phyloP scores from a whole-genome alignment of 2,113 vertebrate species.

The Trematomus loennbergii region DNA sequence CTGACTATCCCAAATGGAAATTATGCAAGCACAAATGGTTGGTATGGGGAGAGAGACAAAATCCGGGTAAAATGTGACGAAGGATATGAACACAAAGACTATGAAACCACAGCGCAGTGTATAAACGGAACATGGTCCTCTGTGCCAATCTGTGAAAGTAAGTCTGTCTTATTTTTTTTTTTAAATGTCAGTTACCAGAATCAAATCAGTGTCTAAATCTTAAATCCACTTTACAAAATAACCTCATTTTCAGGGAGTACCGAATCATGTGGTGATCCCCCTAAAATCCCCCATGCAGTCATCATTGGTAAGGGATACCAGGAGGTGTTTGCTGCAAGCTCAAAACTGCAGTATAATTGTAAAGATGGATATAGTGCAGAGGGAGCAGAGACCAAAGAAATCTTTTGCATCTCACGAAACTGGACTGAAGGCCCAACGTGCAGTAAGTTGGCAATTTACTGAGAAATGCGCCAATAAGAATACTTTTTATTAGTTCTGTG shows the following conservation, averaged over 20 bases:
- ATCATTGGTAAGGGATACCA: constrained; percentile 11
- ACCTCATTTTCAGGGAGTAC: background rate
- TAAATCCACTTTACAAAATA: background rate
- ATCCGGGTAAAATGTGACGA: no score
- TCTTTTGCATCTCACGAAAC: background rate
- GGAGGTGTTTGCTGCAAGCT: constrained; percentile 26
- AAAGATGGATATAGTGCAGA: constrained; percentile 28
- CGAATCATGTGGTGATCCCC: constrained; percentile 19
- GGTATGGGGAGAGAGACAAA: no score
- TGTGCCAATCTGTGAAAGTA: constrained; percentile 60
- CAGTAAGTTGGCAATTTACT: constrained; percentile 35
- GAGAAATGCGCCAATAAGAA: no score
- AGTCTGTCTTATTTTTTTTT: constrained; percentile 23
- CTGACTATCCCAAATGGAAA: no score
- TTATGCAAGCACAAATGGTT: no score
- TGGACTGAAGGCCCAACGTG: constrained; percentile 10
- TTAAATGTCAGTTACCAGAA: background rate
- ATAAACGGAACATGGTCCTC: constrained; percentile 25
- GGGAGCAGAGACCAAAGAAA: rapidly evolving
- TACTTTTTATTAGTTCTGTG: background rate
- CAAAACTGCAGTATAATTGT: constrained; percentile 31
- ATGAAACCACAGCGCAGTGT: rapidly evolving
- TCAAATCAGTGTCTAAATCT: background rate
- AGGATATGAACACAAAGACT: background rate
- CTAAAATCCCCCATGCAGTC: constrained; percentile 46